phyloP scores from a whole-genome alignment of 37 sponge, comb jelly and placozoan genomes.

The Lycopodina hypogea region DNA sequence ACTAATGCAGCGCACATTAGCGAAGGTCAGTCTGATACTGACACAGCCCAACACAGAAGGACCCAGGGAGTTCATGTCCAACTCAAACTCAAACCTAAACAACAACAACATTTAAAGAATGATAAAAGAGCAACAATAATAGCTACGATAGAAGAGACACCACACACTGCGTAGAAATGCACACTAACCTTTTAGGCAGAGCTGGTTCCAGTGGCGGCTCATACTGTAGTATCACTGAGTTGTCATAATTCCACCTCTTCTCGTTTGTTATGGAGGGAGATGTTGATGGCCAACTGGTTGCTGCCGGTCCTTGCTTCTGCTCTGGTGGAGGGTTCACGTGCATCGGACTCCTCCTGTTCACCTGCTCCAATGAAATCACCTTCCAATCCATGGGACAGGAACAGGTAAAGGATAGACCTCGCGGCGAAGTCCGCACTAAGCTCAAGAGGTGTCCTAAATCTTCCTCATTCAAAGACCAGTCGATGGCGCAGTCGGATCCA shows the following conservation, averaged over 20 bases:
- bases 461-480: background rate
- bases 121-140: background rate
- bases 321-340: slow-evolving; percentile 19
- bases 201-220: slow-evolving; percentile 14
- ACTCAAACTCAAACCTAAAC: slow-evolving; percentile 1
- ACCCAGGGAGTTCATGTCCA: background rate
- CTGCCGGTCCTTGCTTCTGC: background rate
- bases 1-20: slow-evolving; percentile 28
- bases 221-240: slow-evolving; percentile 32
- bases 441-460: slow-evolving; percentile 21
- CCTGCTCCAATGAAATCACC: slow-evolving; percentile 42
- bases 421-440: slow-evolving; percentile 14
- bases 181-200: slow-evolving; percentile 1
- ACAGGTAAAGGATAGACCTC: slow-evolving; percentile 20
- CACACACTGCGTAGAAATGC: background rate
- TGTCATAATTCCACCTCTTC: background rate
- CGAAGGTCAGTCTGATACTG: slow-evolving; percentile 37
- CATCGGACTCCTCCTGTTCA: slow-evolving; percentile 20
- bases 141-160: background rate
- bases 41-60: slow-evolving; percentile 21
- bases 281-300: too few species aligned
- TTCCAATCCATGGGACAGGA: slow-evolving; percentile 23
- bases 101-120: background rate
- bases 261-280: too few species aligned
- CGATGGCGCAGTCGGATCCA: background rate